These are phyloP conservation scores for Ctenochaetus hawaiiensis DNA, from an alignment of 2,797 vertebrate species.

Conservation along the genomic window DNA sequence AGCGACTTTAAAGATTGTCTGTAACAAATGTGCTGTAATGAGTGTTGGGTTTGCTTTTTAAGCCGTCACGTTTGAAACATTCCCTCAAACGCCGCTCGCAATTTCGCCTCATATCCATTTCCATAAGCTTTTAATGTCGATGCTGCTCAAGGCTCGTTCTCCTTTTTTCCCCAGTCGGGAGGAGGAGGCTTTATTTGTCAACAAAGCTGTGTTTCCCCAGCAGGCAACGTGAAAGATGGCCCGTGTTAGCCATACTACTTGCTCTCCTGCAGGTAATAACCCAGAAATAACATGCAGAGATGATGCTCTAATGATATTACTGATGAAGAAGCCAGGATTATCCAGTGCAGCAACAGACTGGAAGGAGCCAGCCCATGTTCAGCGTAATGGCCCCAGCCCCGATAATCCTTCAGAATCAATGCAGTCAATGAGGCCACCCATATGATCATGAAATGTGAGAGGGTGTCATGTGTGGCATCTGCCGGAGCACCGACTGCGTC, in stretches of 20 bases:
- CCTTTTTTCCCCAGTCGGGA: conserved; percentile 36
- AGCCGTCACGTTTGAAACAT: conserved; percentile 53
- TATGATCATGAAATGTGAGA: conserved; percentile 80
- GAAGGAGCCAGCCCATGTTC: conserved; percentile 72
- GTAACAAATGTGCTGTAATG: conserved; percentile 56
- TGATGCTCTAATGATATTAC: conserved; percentile 84
- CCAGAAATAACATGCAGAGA: conserved; percentile 83
- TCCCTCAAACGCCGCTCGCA: conserved; percentile 64
- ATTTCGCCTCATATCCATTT: conserved; percentile 54
- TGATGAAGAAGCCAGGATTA: conserved; percentile 81
- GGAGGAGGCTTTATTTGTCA: conserved; percentile 78
- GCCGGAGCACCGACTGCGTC: conserved; percentile 63
- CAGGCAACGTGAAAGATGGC: conserved; percentile 76
- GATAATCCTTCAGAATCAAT: conserved; percentile 82
- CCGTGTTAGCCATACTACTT: conserved; percentile 68
- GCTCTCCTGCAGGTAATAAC: conserved; percentile 83
- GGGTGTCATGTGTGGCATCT: conserved; percentile 74
- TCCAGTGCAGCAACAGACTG: conserved; percentile 77
- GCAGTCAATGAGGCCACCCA: conserved; percentile 78
- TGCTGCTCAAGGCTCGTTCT: conserved; percentile 45
- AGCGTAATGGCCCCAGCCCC: conserved; percentile 72
- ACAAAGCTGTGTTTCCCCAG: conserved; percentile 68
- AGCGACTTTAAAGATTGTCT: conserved; percentile 50
- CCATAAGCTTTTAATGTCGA: conserved; percentile 51
- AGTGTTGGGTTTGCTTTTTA: conserved; percentile 58